Evolutionary conservation across 2,113 vertebrate genomes (phyloP).

Genomic region (Sciurus niger): DNA sequence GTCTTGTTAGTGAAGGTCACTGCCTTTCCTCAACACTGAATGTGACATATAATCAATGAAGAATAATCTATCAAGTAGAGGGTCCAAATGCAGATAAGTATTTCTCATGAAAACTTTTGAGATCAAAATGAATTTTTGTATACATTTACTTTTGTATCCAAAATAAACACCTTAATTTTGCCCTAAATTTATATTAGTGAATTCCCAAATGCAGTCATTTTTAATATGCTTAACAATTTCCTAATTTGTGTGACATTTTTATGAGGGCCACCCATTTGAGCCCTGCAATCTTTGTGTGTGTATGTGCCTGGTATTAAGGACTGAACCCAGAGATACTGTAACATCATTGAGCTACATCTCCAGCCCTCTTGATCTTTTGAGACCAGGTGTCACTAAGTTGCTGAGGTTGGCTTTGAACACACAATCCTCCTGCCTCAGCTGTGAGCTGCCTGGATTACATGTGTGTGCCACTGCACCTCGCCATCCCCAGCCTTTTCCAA

Average conservation of each 20-base stretch:
- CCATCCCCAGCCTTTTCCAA: too few species aligned
- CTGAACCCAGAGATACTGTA: too few species aligned
- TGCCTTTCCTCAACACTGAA: not conserved
- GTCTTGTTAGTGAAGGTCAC: not conserved
- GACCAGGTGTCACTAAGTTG: too few species aligned
- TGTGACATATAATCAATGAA: not conserved
- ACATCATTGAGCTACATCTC: too few species aligned
- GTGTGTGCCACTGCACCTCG: too few species aligned
- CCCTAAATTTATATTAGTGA: not conserved
- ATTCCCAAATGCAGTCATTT: not conserved
- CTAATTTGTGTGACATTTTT: not conserved
- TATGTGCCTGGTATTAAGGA: too few species aligned
- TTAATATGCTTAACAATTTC: not conserved
- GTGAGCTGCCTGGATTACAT: too few species aligned
- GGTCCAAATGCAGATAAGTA: not conserved
- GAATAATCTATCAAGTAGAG: not conserved
- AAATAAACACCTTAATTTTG: not conserved
- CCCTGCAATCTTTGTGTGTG: too few species aligned
- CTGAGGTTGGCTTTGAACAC: too few species aligned
- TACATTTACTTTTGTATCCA: not conserved
- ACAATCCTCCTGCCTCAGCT: too few species aligned
- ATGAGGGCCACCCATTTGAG: not conserved
- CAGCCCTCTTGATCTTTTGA: too few species aligned
- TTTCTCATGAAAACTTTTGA: not conserved
- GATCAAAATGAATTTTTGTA: not conserved